Conservation (phyloP, 2,797 vertebrate species). For the Schizopygopsis pylzovi region DNA sequence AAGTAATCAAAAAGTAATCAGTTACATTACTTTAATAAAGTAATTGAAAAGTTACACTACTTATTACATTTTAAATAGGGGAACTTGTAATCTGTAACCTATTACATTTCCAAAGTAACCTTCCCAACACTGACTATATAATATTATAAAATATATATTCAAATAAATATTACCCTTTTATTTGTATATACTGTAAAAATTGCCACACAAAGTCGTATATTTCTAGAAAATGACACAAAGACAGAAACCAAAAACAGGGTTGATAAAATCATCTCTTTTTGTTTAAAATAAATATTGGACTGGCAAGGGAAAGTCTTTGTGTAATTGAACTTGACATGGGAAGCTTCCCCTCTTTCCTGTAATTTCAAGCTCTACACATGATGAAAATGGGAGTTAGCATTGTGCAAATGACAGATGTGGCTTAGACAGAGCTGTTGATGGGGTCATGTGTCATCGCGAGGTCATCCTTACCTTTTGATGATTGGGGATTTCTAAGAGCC, state of each 20-base stretch:
- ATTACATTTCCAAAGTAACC: too few species aligned
- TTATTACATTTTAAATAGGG: too few species aligned
- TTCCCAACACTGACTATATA: background rate
- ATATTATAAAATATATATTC: background rate
- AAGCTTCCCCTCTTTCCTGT: slow-evolving; percentile 75
- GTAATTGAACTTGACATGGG: slow-evolving; percentile 55
- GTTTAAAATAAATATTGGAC: slow-evolving; percentile 28
- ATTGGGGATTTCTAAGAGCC: slow-evolving; percentile 33
- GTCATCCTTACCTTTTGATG: slow-evolving; percentile 73
- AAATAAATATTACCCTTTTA: background rate
- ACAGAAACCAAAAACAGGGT: slow-evolving; percentile 8
- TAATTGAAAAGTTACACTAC: too few species aligned
- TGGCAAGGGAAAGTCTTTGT: slow-evolving; percentile 27
- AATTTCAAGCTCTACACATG: slow-evolving; percentile 76
- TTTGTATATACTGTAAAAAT: background rate
- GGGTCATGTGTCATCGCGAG: slow-evolving; percentile 78
- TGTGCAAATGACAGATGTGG: slow-evolving; percentile 76
- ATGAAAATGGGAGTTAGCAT: slow-evolving; percentile 70
- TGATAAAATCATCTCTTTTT: slow-evolving; percentile 25
- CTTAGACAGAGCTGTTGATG: slow-evolving; percentile 72
- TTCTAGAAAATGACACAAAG: background rate
- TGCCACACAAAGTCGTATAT: background rate
- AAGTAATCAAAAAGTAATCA: too few species aligned
- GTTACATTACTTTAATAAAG: too few species aligned
- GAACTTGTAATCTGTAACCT: too few species aligned